These are phyloP conservation scores for Pyrochroa serraticornis DNA, from an alignment of 2,888 invertebrate genomes.

Conservation along the genomic window DNA sequence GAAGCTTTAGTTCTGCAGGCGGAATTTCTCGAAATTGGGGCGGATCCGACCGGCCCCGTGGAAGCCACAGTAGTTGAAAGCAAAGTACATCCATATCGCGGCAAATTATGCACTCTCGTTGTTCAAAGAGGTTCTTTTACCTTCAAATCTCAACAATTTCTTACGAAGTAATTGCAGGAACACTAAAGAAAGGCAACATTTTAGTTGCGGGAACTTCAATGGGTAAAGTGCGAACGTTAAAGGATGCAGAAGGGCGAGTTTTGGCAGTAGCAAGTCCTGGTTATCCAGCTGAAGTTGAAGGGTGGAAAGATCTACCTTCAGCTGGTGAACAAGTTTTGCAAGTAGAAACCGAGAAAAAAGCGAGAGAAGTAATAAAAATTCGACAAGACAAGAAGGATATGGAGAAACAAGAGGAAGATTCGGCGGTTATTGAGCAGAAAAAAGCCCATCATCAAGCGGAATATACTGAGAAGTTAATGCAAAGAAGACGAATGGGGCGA, in stretches of 20 bases:
- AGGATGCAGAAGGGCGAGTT: constrained; percentile 74
- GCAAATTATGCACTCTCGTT: constrained; percentile 82
- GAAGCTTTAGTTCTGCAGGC: constrained; percentile 85
- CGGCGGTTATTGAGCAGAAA: constrained; percentile 68
- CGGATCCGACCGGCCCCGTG: constrained; percentile 81
- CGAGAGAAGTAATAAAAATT: constrained; percentile 49
- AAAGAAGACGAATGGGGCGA: constrained; percentile 68
- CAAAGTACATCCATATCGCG: constrained; percentile 69
- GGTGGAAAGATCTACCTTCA: constrained; percentile 88
- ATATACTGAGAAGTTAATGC: constrained; percentile 68
- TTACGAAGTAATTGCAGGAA: constrained; percentile 62
- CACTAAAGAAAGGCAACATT: constrained; percentile 75
- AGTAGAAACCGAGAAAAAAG: constrained; percentile 62
- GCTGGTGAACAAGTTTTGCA: constrained; percentile 89
- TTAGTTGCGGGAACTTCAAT: constrained; percentile 84
- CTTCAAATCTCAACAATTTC: background rate
- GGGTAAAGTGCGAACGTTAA: constrained; percentile 83
- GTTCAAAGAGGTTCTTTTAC: constrained; percentile 68
- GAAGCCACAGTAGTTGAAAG: constrained; percentile 94
- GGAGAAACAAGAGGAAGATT: constrained; percentile 69
- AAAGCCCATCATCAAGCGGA: constrained; percentile 67
- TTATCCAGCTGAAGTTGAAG: constrained; percentile 83
- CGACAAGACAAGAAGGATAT: constrained; percentile 66
- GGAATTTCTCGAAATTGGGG: constrained; percentile 85
- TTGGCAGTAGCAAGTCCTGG: constrained; percentile 76